Conservation (phyloP, 37 sponge, comb jelly and placozoan species). For the Spongilla lacustris region DNA sequence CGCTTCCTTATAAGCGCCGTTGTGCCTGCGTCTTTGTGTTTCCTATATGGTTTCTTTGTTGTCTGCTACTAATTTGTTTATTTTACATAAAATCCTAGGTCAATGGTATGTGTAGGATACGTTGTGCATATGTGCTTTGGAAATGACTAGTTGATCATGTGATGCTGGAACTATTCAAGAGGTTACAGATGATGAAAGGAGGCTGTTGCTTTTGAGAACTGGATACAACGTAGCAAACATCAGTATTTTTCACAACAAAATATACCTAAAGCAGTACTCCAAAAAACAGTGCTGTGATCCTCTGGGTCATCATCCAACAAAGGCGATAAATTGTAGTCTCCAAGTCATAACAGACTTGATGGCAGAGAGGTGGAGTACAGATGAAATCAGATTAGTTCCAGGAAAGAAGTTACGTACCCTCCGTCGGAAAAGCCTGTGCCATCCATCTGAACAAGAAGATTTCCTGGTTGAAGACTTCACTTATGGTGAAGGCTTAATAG, state of each 20-base stretch:
- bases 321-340: background rate
- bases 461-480: too few species aligned
- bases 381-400: background rate
- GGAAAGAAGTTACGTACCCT: background rate
- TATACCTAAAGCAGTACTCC: background rate
- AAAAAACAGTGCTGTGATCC: background rate
- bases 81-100: background rate
- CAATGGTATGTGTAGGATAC: background rate
- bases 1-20: background rate
- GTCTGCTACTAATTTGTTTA: background rate
- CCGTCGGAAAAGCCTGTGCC: background rate
- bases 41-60: background rate
- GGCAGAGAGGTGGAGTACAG: background rate
- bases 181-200: background rate
- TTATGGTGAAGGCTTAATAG: too few species aligned
- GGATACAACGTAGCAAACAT: background rate
- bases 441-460: too few species aligned
- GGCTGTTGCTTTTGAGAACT: background rate
- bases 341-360: background rate
- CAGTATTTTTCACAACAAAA: background rate
- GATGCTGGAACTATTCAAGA: background rate
- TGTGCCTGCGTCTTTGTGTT: background rate
- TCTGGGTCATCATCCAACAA: constrained; percentile 1
- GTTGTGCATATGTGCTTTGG: background rate
- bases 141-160: background rate